phyloP scores from a whole-genome alignment of 2,113 vertebrate genomes.

The Thamnophis sirtalis region DNA sequence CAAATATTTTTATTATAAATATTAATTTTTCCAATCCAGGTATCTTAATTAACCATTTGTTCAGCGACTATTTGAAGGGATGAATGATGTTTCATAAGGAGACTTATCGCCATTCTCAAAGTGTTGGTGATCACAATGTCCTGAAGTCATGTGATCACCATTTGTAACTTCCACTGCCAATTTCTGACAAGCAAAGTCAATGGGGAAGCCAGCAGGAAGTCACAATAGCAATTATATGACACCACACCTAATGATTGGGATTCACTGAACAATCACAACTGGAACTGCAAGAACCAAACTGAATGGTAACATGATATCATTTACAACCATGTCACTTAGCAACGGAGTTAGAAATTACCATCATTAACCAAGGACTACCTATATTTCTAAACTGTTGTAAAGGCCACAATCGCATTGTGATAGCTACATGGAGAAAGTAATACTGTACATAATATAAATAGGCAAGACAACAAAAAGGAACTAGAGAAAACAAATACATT shows the following conservation, averaged over 20 bases:
- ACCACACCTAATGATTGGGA: not conserved
- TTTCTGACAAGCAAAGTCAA: not conserved
- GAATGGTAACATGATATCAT: not conserved
- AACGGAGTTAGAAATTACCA: not conserved
- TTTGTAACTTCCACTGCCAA: not conserved
- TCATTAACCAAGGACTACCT: not conserved
- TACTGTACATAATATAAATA: not conserved
- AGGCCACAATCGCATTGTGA: not conserved
- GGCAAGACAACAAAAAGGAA: not conserved
- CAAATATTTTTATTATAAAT: slow-evolving; percentile 9
- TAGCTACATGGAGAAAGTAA: not conserved
- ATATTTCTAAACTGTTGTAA: not conserved
- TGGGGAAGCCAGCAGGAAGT: not conserved
- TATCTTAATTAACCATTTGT: not conserved
- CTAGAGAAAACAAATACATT: not conserved
- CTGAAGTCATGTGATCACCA: not conserved
- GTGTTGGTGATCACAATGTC: not conserved
- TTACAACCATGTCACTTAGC: not conserved
- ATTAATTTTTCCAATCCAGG: not conserved
- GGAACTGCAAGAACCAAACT: not conserved
- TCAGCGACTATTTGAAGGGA: not conserved
- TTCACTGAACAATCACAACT: not conserved
- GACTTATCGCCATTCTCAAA: not conserved
- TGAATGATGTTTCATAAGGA: not conserved
- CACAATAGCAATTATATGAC: not conserved